Conservation (phyloP, 2,113 vertebrate genomes). For the zebrafish (Danio rerio) region GRCz12tu NC_133188.1:5719501-5720000, state of each 20-base stretch:
- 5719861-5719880: background rate
- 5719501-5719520: too few species aligned
- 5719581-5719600: too few species aligned
- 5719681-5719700: too few species aligned
- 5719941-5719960: background rate
- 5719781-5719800: background rate
- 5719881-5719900: slow-evolving; percentile 6
- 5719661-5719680: too few species aligned
- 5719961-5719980: background rate
- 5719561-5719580: too few species aligned
- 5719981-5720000: slow-evolving; percentile 1
- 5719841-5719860: background rate
- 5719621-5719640: too few species aligned
- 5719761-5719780: background rate
- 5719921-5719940: background rate
- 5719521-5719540: too few species aligned
- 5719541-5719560: too few species aligned
- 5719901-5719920: background rate
- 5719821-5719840: slow-evolving; percentile 2
- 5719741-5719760: background rate
- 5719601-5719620: too few species aligned
- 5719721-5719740: background rate
- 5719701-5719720: too few species aligned
- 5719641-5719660: too few species aligned
- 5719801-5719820: background rate